phyloP scores from a whole-genome alignment of 2,113 vertebrate species.

The Brachionichthys hirsutus region DNA sequence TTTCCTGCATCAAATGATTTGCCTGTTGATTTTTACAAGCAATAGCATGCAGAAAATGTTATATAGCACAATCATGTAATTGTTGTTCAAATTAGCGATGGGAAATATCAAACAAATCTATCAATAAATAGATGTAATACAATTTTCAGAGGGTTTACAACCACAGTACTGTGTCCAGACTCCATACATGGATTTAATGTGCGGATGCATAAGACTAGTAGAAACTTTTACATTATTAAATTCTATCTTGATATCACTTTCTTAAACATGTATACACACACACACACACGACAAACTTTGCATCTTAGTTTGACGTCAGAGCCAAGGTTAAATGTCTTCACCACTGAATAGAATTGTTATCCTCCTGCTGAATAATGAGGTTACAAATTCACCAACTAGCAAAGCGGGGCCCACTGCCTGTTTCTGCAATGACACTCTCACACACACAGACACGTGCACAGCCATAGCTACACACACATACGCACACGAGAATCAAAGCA shows the following conservation, averaged over 20 bases:
- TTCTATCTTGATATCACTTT: slow-evolving; percentile 10
- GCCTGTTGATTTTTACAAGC: slow-evolving; percentile 85
- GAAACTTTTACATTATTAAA: slow-evolving; percentile 45
- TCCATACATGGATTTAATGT: slow-evolving; percentile 50
- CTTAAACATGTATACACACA: slow-evolving; percentile 16
- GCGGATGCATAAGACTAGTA: slow-evolving; percentile 61
- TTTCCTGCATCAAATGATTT: slow-evolving; percentile 79
- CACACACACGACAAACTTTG: slow-evolving; percentile 22
- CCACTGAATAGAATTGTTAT: slow-evolving; percentile 44
- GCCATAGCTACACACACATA: slow-evolving; percentile 13
- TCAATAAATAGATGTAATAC: slow-evolving; percentile 68
- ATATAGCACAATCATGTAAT: slow-evolving; percentile 91
- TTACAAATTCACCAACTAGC: slow-evolving; percentile 54
- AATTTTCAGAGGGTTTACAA: slow-evolving; percentile 71
- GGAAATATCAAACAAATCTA: slow-evolving; percentile 78
- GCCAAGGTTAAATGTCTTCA: slow-evolving; percentile 57
- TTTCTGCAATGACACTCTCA: slow-evolving; percentile 35
- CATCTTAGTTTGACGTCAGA: slow-evolving; percentile 47
- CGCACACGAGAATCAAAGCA: slow-evolving; percentile 70
- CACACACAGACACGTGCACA: background rate
- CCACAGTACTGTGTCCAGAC: slow-evolving; percentile 55
- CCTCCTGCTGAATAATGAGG: slow-evolving; percentile 50
- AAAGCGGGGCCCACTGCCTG: slow-evolving; percentile 70
- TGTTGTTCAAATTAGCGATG: slow-evolving; percentile 74
- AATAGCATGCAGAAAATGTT: slow-evolving; percentile 93